phyloP scores from a whole-genome alignment of 2,888 invertebrate species.

The Eremobia ochroleuca region DNA sequence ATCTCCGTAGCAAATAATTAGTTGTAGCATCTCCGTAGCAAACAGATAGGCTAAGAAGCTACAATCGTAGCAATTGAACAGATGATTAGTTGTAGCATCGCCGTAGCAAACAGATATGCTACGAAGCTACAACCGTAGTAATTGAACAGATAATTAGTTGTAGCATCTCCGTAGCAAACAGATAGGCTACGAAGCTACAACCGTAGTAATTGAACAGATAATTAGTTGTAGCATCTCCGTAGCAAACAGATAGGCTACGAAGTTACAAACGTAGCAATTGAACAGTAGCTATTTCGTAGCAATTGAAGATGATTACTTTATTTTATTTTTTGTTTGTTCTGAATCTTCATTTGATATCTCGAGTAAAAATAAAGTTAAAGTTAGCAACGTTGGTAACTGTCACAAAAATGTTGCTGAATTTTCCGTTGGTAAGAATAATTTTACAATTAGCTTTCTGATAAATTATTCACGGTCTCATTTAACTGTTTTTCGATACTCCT shows the following conservation, averaged over 20 bases:
- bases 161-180: conserved; percentile 51
- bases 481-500: not conserved
- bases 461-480: not conserved
- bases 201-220: conserved; percentile 43
- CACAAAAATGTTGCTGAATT: not conserved
- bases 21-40: conserved; percentile 51
- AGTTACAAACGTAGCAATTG: conserved; percentile 31
- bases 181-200: conserved; percentile 22
- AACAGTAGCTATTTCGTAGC: conserved; percentile 33
- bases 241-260: conserved; percentile 40
- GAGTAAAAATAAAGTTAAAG: not conserved
- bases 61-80: too few species aligned
- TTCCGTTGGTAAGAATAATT: not conserved
- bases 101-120: conserved; percentile 43
- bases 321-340: not conserved
- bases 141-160: conserved; percentile 40
- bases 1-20: conserved; percentile 44
- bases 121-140: conserved; percentile 36
- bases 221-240: conserved; percentile 51
- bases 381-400: not conserved
- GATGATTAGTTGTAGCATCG: too few species aligned
- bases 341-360: not conserved
- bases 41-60: too few species aligned
- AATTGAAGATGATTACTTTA: not conserved
- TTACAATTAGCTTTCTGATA: not conserved